Base-by-base conservation (phyloP, 2,797 vertebrate genomes). In the Microctenopoma steveboyesi region DNA sequence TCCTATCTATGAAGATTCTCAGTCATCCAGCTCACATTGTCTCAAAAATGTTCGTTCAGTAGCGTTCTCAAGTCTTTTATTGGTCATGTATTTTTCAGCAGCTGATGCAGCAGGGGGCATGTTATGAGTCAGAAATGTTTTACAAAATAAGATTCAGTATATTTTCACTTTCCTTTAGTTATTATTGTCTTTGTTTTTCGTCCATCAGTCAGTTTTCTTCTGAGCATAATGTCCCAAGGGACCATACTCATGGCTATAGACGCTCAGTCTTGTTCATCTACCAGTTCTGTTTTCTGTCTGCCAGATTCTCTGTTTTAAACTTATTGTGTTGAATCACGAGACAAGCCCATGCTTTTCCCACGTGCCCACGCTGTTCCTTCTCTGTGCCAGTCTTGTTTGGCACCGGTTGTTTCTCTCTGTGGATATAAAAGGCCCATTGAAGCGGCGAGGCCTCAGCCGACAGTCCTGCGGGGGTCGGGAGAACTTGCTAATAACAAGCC, bases 361-460 rank as follows among this genome's bases (percentile, higher is more conserved):
- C 84, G 80, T 90, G 88, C 89, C 90, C 86, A 92, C 89, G 16
- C 81, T 72, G 78, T 64, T 83, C 74, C 61, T 64, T 39, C 56
- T 87, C 79, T 87, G 83, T 90, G 89, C 85, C 89, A 85, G 86
- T 79, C 86, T 85, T 89, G 87, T 90, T 88, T 85, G 78, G 75
- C 67, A 64, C 68, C 45, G 68, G 71, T 69, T 77, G 60, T 64
- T 64, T 81, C 69, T 83, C 78, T 72, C 71, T 35, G 61, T 74
- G 51, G 60, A 78, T 45, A 86, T 85, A 89, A 91, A 79, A 86
- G 72, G 46, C 59, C 80, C 85, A 90, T 92, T 91, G 86, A 92
- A 78, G 53, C 39, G 9, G 45, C 4, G 25, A 69, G 51, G 80
- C 74, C 78, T 47, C 70, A 16, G 83, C 81, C 84, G 86, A 88